These are phyloP conservation scores for Drosophila serrata DNA, from an alignment of 1,140 invertebrate species.

Conservation along the genomic window DNA sequence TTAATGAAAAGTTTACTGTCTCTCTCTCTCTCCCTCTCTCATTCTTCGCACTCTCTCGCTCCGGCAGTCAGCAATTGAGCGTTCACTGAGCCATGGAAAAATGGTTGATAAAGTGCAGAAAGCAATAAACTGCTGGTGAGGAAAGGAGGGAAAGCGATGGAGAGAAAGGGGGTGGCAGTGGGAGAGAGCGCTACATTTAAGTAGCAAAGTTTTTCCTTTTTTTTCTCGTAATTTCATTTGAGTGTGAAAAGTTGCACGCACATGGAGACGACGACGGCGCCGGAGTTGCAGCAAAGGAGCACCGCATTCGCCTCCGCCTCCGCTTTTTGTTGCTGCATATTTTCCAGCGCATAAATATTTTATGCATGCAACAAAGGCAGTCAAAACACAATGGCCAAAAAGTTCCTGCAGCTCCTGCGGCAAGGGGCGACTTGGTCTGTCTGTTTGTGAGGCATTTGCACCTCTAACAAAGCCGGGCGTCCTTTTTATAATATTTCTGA, in stretches of 20 bases:
- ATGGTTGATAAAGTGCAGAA: conserved; percentile 80
- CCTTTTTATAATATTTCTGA: conserved; percentile 71
- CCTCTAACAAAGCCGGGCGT: conserved; percentile 71
- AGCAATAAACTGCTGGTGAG: conserved; percentile 58
- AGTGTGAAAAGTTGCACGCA: conserved; percentile 82
- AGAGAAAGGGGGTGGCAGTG: neutral
- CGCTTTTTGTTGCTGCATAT: conserved; percentile 73
- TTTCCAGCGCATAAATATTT: conserved; percentile 80
- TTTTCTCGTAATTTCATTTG: conserved; percentile 73
- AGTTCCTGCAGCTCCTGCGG: conserved; percentile 20
- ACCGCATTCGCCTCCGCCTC: conserved; percentile 12
- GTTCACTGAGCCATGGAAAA: conserved; percentile 74
- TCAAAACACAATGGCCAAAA: conserved; percentile 70
- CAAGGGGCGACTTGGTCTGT: conserved; percentile 35
- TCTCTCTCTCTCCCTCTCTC: neutral
- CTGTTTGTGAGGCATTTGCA: conserved; percentile 68
- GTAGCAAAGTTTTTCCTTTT: conserved; percentile 72
- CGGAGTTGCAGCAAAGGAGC: conserved; percentile 12
- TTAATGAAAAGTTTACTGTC: conserved; percentile 83
- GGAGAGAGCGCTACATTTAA: conserved; percentile 75
- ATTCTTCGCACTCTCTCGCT: neutral
- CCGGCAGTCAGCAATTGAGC: conserved; percentile 65
- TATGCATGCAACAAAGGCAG: conserved; percentile 80
- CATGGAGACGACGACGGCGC: conserved; percentile 34
- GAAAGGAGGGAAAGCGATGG: conserved; percentile 4